A percentile compares a stretch with the other conserved stretches of the same genome.
Conservation (phyloP, 2,113 vertebrate species). For the Pyrgilauda ruficollis region DNA sequence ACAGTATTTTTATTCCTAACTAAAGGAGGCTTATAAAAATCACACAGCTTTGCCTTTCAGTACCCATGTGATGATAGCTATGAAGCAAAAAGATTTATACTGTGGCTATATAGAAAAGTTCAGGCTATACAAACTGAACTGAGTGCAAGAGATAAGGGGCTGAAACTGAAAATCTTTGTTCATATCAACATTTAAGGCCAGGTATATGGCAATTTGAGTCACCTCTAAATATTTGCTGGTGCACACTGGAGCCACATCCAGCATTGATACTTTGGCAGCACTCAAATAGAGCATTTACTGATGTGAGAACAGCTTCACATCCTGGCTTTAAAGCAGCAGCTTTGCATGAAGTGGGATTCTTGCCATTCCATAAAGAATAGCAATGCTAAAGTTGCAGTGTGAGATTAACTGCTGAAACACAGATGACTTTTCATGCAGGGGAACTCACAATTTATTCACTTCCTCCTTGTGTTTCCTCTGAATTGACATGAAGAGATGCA, state of each 20-base stretch:
- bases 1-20: neutral
- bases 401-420: neutral
- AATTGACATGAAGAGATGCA: neutral
- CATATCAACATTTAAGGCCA: neutral
- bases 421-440: neutral
- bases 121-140: neutral
- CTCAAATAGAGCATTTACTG: neutral
- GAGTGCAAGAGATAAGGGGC: neutral
- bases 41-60: constrained; percentile 3
- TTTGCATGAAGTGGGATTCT: neutral
- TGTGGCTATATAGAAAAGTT: neutral
- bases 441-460: neutral
- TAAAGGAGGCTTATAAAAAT: constrained; percentile 23
- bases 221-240: neutral
- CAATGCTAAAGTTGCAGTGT: neutral
- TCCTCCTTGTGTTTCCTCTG: neutral
- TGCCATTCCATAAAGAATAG: neutral
- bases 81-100: neutral
- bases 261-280: neutral
- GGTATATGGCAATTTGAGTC: neutral
- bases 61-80: neutral
- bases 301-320: neutral
- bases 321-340: neutral
- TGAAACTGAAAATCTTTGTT: neutral
- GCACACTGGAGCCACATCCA: neutral